A percentile compares a stretch with the other conserved stretches of the same genome.
phyloP scores from a whole-genome alignment of 2,888 invertebrate species.

The Lycaena phlaeas region DNA sequence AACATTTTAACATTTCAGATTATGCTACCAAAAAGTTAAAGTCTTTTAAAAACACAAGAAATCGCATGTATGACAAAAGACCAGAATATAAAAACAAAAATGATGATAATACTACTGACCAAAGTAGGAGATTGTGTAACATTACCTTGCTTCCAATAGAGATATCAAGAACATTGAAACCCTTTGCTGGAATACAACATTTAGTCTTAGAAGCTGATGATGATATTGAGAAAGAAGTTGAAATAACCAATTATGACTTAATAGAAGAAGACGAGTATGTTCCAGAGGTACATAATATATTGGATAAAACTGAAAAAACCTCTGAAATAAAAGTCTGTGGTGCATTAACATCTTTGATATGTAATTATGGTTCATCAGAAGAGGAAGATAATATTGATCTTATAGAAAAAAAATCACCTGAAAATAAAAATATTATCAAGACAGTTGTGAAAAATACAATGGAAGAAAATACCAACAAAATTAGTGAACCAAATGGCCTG shows the following conservation, averaged over 20 bases:
- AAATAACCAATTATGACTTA: conserved; percentile 24
- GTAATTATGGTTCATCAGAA: conserved; percentile 71
- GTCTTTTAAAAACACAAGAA: not conserved
- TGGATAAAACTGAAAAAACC: conserved; percentile 12
- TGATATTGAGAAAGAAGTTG: conserved; percentile 26
- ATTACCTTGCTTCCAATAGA: conserved; percentile 22
- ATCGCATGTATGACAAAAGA: not conserved
- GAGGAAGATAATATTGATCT: conserved; percentile 32
- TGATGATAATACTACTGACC: not conserved
- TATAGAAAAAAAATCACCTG: not conserved
- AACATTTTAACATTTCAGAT: not conserved
- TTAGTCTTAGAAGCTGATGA: conserved; percentile 29
- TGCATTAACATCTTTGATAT: conserved; percentile 70
- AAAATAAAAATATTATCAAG: conserved; percentile 6
- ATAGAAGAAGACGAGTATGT: conserved; percentile 52
- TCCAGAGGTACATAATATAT: conserved; percentile 4
- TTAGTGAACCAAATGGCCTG: conserved; percentile 2
- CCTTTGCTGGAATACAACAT: conserved; percentile 63
- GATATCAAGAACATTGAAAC: conserved; percentile 43
- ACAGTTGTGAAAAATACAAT: conserved; percentile 1
- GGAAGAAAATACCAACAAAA: conserved; percentile 2
- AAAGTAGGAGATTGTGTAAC: conserved; percentile 19
- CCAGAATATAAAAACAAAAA: not conserved
- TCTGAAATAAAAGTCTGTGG: conserved; percentile 51
- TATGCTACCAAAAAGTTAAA: not conserved